Conservation (phyloP, 2,113 vertebrate species). For the Phalacrocorax pelagicus region DNA sequence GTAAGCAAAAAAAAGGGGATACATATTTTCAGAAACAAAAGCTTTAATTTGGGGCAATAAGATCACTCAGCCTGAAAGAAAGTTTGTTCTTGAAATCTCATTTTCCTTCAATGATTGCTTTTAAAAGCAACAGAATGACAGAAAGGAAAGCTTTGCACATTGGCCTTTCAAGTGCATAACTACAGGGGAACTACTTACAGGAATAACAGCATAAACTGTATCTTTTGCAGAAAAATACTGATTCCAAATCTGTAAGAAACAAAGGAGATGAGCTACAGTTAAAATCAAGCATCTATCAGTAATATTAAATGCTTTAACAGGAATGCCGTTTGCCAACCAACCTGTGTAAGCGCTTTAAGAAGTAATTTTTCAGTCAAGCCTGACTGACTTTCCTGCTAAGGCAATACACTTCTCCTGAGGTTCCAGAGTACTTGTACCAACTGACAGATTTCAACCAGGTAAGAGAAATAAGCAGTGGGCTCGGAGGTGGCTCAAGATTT, state of each 20-base stretch:
- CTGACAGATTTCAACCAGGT: background rate
- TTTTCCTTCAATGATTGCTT: background rate
- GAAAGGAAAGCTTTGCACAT: background rate
- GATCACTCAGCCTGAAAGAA: background rate
- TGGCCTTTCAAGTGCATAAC: background rate
- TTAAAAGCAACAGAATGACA: background rate
- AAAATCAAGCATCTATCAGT: background rate
- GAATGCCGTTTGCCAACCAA: background rate
- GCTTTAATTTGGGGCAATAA: background rate
- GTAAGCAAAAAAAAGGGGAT: background rate
- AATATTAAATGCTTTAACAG: background rate
- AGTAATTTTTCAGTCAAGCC: background rate
- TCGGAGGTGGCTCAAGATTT: background rate
- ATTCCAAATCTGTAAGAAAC: constrained; percentile 89
- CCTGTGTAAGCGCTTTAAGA: background rate
- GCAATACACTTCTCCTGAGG: background rate
- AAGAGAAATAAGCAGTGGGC: background rate
- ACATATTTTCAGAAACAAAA: background rate
- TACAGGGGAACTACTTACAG: constrained; percentile 80
- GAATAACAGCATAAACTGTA: constrained; percentile 91
- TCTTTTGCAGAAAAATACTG: constrained; percentile 88
- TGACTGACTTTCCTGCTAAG: background rate
- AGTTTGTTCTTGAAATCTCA: background rate
- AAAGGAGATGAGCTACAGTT: background rate
- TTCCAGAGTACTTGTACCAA: background rate